These are phyloP conservation scores for Rhyzopertha dominica DNA, from an alignment of 1,140 invertebrate species.

Conservation along the genomic window DNA sequence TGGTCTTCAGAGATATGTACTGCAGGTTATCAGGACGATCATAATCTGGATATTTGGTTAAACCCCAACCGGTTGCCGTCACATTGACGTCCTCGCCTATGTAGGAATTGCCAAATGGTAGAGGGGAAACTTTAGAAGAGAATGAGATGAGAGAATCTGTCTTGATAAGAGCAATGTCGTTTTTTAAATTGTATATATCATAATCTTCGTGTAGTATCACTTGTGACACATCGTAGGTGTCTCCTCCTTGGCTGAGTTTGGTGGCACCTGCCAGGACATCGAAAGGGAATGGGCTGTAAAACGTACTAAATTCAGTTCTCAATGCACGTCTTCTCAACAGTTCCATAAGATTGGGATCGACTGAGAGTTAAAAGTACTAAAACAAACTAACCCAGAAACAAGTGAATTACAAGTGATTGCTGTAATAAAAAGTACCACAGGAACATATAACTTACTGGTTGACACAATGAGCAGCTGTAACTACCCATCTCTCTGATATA, in stretches of 20 bases:
- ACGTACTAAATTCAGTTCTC: no score
- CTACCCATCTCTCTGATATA: no score
- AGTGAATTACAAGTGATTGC: no score
- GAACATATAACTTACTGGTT: no score
- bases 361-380: no score
- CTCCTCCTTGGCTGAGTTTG: constrained; percentile 43
- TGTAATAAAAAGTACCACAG: no score
- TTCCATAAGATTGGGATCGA: no score
- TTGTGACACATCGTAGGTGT: constrained; percentile 38
- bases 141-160: constrained; percentile 1
- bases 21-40: constrained; percentile 5
- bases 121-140: constrained; percentile 37
- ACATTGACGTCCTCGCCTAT: constrained; percentile 31
- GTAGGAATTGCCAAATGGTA: constrained; percentile 35
- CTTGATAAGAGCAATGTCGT: constrained; percentile 17
- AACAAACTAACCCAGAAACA: no score
- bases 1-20: not conserved
- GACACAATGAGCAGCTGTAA: no score
- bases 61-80: constrained; percentile 51
- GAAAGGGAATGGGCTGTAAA: no score
- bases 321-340: no score
- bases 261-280: constrained; percentile 48
- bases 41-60: constrained; percentile 30
- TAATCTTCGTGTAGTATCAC: constrained; percentile 46
- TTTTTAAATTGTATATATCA: constrained; percentile 9